Conservation (phyloP, 2,113 vertebrate genomes). For the Eolophus roseicapilla region DNA sequence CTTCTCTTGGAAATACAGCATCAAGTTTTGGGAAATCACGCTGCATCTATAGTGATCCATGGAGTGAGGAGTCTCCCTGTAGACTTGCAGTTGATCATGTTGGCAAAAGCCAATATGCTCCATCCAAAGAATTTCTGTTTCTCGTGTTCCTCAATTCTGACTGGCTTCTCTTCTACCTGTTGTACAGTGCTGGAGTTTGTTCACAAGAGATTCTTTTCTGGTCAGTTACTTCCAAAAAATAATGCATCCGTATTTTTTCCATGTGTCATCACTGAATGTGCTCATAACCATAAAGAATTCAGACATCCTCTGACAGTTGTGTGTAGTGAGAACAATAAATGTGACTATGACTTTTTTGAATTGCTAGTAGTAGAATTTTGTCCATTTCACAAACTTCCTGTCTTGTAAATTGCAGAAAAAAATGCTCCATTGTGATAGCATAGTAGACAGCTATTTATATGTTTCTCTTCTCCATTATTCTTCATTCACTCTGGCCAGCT, state of each 20-base stretch:
- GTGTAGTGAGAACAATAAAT: background rate
- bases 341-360: background rate
- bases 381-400: background rate
- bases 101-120: background rate
- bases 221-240: background rate
- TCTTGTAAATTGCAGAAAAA: background rate
- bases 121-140: background rate
- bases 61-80: background rate
- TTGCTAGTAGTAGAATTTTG: background rate
- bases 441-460: background rate
- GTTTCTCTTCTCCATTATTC: background rate
- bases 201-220: background rate
- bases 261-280: background rate
- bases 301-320: background rate
- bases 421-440: background rate
- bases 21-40: background rate
- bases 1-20: background rate
- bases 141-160: background rate
- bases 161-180: background rate
- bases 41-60: background rate
- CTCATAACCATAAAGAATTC: background rate
- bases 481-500: slow-evolving; percentile 18
- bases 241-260: background rate
- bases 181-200: background rate
- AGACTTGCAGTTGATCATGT: background rate